Base-by-base conservation (phyloP, 2,888 invertebrate species). In the Tribolium freemani region DNA sequence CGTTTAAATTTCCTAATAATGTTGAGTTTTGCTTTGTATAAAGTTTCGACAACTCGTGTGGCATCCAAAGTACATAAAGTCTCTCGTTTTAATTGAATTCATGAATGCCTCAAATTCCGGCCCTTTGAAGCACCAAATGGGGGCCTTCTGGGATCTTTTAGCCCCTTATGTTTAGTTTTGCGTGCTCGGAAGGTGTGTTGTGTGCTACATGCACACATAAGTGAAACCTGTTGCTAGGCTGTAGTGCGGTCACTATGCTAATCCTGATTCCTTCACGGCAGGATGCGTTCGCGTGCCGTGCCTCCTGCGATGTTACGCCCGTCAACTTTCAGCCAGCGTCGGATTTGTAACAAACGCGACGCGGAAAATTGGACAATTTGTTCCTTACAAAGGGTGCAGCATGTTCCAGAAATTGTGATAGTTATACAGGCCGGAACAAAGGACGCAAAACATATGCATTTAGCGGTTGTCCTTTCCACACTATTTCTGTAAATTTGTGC, bases 241-340 rank as follows among this genome's bases (percentile, higher is more conserved):
- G 72, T 70, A 67, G 75, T 75, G 73, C 76, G 76, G 77, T 75
- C 77, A 76, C 77, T 77, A 77, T 77, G 75, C 74, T 75, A 75
- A 75, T 75, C 75, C 73, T 57, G 71, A 73, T 73, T 73, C 69
- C 73, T 73, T 73, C 70, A 73, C 67, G 67, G 61, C 71, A 68
- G 57, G 67, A 57, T 71, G 69, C 68, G 66, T 71, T 71, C 69
- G 68, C 69, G 68, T 69, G 61, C 64, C 64, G 38, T 38, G 44
- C 51, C 69, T 51, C 72, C 60, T 54, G 53, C 60, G 48, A 60
- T 51, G 44, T 26, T 30, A 61, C 69, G 54, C 60, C 58, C 66
- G 57, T 13, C 46, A 54, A 30, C 46, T 53, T 54, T 56, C 31
- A 54, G 48, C 26, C 53, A 30, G 10, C 44, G 8, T 5, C 53